Base-by-base conservation (phyloP, 2,888 invertebrate species). In the Tineola bisselliella region DNA sequence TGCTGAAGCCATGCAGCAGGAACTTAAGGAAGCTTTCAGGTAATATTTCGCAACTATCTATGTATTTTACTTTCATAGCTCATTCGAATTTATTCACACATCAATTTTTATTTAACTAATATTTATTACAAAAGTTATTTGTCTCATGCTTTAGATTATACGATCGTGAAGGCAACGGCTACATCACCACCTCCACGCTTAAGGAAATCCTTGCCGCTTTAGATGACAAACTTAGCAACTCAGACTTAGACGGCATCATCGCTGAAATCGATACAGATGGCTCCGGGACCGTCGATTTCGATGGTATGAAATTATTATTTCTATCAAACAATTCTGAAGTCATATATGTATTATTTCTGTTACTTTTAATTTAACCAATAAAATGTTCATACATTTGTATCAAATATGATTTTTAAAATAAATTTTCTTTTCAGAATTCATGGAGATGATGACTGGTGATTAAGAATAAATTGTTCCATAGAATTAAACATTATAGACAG, bases 251-350 rank as follows among this genome's bases (percentile, higher is more conserved):
- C 77, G 97, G 97, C 67, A 98, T 98, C 89, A 98, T 98, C 78
- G 93, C 94, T 71, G 98, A 98, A 88, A 98, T 98, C 72, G 98
- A 98, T 86, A 97, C 97, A 64, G 98, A 98, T 82, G 98, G 98
- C 61, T 97, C 97, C 66, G 98, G 98, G 75, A 99, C 98, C 66
- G 98, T 99, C 67, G 99, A 99, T 84, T 99, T 99, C 81, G 98
- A 99, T 89, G 98, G 97, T 97, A 84, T 13, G 1, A 33, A 48
- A 15, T 38, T 6, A 25, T 25, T 25, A 25, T 25, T 25, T 25
- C 25, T 25, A 4, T n/a, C n/a, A n/a, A n/a, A n/a, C n/a, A n/a
- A n/a, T n/a, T n/a, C n/a, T n/a, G n/a, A n/a, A n/a, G n/a, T n/a
- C n/a, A n/a, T n/a, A n/a, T n/a, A n/a, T n/a, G n/a, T n/a, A n/a